phyloP scores from a whole-genome alignment of 2,113 vertebrate species.

The Labrus mixtus region DNA sequence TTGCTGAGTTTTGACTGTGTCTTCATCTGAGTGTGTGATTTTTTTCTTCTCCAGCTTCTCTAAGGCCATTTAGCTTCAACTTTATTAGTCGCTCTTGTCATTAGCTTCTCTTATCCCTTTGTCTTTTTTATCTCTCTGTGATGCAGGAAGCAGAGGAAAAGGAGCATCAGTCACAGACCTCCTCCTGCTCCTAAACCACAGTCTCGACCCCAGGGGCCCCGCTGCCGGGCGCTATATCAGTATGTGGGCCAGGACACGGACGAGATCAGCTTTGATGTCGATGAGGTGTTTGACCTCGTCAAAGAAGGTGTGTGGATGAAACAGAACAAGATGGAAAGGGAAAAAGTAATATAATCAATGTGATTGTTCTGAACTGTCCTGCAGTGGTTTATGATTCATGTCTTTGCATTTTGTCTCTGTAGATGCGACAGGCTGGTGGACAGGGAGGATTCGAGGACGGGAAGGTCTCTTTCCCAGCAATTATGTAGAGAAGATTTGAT shows the following conservation, averaged over 20 bases:
- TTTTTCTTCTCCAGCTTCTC: not conserved
- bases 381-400: not conserved
- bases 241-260: slow-evolving; percentile 94
- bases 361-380: not conserved
- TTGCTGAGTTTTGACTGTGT: not conserved
- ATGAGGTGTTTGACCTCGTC: slow-evolving; percentile 91
- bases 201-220: slow-evolving; percentile 78
- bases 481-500: slow-evolving; percentile 97
- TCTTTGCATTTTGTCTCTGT: slow-evolving; percentile 10
- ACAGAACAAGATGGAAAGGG: not conserved
- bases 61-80: not conserved
- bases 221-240: slow-evolving; percentile 91
- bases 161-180: slow-evolving; percentile 87
- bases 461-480: slow-evolving; percentile 98
- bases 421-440: slow-evolving; percentile 98
- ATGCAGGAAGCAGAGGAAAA: slow-evolving; percentile 89
- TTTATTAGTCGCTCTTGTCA: not conserved
- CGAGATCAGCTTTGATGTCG: slow-evolving; percentile 92
- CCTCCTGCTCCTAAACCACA: slow-evolving; percentile 89
- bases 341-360: not conserved
- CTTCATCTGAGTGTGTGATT: not conserved
- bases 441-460: slow-evolving; percentile 87
- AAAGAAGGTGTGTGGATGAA: slow-evolving; percentile 86
- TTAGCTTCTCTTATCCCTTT: not conserved
- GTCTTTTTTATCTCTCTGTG: not conserved